Evolutionary conservation across 2,888 invertebrate species (phyloP).

Genomic region (Ichneumoninae sp.): DNA sequence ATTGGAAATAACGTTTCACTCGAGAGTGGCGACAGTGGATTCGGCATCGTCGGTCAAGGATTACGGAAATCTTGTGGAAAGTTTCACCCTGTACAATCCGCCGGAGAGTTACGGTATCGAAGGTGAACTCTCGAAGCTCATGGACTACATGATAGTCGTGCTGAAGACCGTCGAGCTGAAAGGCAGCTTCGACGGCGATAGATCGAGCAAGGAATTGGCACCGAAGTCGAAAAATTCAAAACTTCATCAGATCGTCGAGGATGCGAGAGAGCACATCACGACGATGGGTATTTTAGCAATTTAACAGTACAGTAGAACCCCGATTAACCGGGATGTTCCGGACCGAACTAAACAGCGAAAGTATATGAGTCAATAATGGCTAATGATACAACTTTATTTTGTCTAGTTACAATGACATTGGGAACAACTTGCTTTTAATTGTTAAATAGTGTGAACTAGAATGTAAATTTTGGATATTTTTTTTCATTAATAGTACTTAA

Average conservation of each 20-base stretch:
- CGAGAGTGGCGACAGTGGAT: conserved; percentile 90
- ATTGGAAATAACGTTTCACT: conserved; percentile 91
- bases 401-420: too few relatives aligned
- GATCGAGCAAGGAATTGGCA: conserved; percentile 77
- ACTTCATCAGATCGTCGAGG: conserved; percentile 85
- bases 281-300: conserved; percentile 83
- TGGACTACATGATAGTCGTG: conserved; percentile 40
- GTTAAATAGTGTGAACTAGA: too few relatives aligned
- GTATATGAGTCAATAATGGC: too few relatives aligned
- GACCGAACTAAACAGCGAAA: too few relatives aligned
- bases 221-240: conserved; percentile 73
- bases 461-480: too few relatives aligned
- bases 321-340: too few relatives aligned
- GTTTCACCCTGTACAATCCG: conserved; percentile 75
- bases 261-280: conserved; percentile 85
- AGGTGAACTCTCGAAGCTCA: conserved; percentile 51
- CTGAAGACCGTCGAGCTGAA: conserved; percentile 65
- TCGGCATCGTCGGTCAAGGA: conserved; percentile 86
- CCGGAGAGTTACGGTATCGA: conserved; percentile 3
- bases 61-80: conserved; percentile 85
- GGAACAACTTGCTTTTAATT: too few relatives aligned
- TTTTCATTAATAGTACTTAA: too few relatives aligned
- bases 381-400: too few relatives aligned
- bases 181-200: conserved; percentile 33
- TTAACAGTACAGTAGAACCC: neutral